phyloP scores from a whole-genome alignment of 2,888 invertebrate species.

The Campoletis raptor region DNA sequence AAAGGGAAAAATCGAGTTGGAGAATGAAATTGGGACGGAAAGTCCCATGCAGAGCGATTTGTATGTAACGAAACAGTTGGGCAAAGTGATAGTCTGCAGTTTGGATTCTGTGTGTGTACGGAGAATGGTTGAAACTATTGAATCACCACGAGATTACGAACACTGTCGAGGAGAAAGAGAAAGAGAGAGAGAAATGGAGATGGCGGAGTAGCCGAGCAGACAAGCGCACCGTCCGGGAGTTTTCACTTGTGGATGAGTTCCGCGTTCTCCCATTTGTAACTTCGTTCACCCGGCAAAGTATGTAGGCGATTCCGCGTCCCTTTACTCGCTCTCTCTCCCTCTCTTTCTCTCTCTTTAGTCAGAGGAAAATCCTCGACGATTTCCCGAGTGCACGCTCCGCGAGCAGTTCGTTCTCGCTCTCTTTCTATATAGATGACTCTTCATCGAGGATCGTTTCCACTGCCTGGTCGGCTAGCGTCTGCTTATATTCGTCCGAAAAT shows the following conservation, averaged over 20 bases:
- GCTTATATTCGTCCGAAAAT: conserved; percentile 61
- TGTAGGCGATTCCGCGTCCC: conserved; percentile 73
- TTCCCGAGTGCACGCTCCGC: conserved; percentile 33
- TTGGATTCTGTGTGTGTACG: conserved; percentile 20
- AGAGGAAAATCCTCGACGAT: conserved; percentile 31
- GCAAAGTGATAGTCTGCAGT: conserved; percentile 48
- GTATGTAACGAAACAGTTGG: conserved; percentile 24
- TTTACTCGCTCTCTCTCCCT: conserved; percentile 54
- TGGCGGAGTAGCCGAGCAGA: conserved; percentile 10
- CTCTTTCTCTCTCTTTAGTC: conserved; percentile 28
- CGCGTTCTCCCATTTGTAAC: conserved; percentile 84
- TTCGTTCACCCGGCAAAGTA: conserved; percentile 83
- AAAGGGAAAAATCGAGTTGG: neutral
- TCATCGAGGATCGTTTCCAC: conserved; percentile 54
- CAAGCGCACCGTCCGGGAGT: conserved; percentile 68
- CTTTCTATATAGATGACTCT: conserved; percentile 17
- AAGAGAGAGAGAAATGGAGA: conserved; percentile 53
- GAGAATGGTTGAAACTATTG: conserved; percentile 65
- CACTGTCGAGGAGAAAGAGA: conserved; percentile 53
- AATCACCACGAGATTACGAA: conserved; percentile 74
- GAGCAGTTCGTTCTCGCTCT: conserved; percentile 6
- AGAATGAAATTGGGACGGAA: neutral
- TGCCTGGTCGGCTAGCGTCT: conserved; percentile 27
- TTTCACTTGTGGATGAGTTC: conserved; percentile 82
- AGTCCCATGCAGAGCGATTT: neutral